Base-by-base conservation (phyloP, 2,888 invertebrate genomes). In the Achlya flavicornis region DNA sequence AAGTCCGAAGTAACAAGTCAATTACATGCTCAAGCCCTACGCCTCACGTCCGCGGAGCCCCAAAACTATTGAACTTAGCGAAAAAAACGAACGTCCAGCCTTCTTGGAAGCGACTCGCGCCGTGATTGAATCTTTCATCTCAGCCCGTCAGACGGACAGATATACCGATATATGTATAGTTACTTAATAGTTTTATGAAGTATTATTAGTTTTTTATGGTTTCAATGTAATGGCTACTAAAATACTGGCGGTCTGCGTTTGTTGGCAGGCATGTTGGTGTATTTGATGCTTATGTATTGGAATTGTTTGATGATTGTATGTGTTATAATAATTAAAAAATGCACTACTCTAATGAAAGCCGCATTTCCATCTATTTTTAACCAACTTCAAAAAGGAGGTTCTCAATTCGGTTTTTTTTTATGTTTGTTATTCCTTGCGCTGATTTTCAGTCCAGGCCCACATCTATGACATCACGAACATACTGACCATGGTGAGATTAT, bases 61-160 rank as follows among this genome's bases (percentile, higher is more conserved):
- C 77, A 85, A 86, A 87, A 85, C 79, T 79, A 80, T 83, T 77
- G 81, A 82, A 79, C 79, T 74, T 75, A 76, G 77, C 75, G 81
- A 81, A 85, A 86, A 89, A 87, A 83, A 77, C 68, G 43, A 72
- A 63, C 69, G 65, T 70, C 68, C 76, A 77, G 77, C 70, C 81
- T 91, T 92, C 90, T 89, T 83, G 83, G 91, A 92, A 92, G 83
- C 88, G 81, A 67, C 73, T 70, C 75, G 80, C 78, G 69, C 83
- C 87, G 87, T 91, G 91, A 91, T 91, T 90, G 90, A 90, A 90
- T 90, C 87, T 90, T 88, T 87, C 88, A 86, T 89, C 87, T 87
- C 72, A 79, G 76, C 73, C 81, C 81, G 75, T 74, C 85, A 82
- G 78, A 80, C 79, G 71, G 76, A 74, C 75, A 73, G 76, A 82